These are phyloP conservation scores for Trinectes maculatus DNA, from an alignment of 2,113 vertebrate species.

Conservation along the genomic window DNA sequence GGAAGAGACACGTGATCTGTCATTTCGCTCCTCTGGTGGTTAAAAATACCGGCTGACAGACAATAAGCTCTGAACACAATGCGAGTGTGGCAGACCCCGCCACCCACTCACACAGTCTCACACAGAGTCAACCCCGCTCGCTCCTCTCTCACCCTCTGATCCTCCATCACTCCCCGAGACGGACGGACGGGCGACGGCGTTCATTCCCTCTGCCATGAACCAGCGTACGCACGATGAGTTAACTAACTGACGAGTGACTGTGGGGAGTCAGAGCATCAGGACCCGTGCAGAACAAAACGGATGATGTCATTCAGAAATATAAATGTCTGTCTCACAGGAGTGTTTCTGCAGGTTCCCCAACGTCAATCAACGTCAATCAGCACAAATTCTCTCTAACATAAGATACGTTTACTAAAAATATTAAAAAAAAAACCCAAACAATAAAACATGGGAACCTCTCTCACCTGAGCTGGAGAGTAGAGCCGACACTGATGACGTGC, in stretches of 20 bases:
- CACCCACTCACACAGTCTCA: slow-evolving; percentile 52
- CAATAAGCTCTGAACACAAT: slow-evolving; percentile 62
- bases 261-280: no score
- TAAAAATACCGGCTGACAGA: slow-evolving; percentile 71
- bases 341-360: no score
- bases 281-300: no score
- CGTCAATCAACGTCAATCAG: no score
- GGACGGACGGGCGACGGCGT: slow-evolving; percentile 27
- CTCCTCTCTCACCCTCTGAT: slow-evolving; percentile 11
- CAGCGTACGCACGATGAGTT: slow-evolving; percentile 8
- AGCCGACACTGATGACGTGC: slow-evolving; percentile 80
- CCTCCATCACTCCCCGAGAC: slow-evolving; percentile 2
- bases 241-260: no score
- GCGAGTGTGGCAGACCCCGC: slow-evolving; percentile 43
- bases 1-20: background rate
- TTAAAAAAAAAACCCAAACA: no score
- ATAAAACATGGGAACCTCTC: no score
- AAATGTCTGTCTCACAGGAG: no score
- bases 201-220: slow-evolving; percentile 20
- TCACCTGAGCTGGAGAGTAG: slow-evolving; percentile 94
- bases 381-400: no score
- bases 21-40: slow-evolving; percentile 31
- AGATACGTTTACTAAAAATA: no score
- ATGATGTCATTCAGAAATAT: no score
- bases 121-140: slow-evolving; percentile 17